Base-by-base conservation (phyloP, 53 echinoderm and acorn worm genomes). In the Zoroaster sp. region DNA sequence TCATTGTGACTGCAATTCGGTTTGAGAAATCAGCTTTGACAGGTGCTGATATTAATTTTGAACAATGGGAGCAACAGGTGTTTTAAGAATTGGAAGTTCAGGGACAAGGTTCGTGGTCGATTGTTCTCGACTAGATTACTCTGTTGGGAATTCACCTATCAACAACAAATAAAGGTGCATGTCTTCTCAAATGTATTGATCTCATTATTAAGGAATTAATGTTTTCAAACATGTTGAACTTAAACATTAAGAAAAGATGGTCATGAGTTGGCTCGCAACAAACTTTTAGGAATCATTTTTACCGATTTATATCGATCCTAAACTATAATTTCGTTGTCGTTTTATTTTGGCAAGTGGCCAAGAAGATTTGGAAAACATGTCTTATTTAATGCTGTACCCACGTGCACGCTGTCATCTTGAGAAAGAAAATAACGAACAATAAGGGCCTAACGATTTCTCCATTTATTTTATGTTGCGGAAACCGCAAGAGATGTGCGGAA, bases 21-120 rank as follows among this genome's bases (percentile, higher is more conserved):
- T 47, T 73, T 34, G 12, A 45, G 45, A 45, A 74, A 41, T 42
- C 40, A 39, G 21, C 10, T 10, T 49, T 15, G 76, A 51, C 51
- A 76, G 76, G 49, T 76, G 76, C 33, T 76, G 76, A 51, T 76
- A 45, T 41, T 49, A 25, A 76, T 76, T 76, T 18, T 32, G 30
- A 76, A 76, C 47, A 49, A 76, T 76, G 76, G 42, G 5, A 47
- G 7, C 7, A 76, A 76, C 76, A 76, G 76, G 76, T 76, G 76
- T 51, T 49, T 32, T 2, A 47, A 45, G 32, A 76, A 76, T 76
- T 33, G 6, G 13, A 3, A 1, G 32, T 21, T 6, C 33, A 51
- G 31, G 17, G 5, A 11, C 14, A 5, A 21, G 37, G 7, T 14
- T 36, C 5, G 15, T 35, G 37, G 34, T 69, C 5, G 37, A 69